These are phyloP conservation scores for Oncopodura yosiiana DNA, from an alignment of 1,140 invertebrate genomes.

Conservation along the genomic window DNA sequence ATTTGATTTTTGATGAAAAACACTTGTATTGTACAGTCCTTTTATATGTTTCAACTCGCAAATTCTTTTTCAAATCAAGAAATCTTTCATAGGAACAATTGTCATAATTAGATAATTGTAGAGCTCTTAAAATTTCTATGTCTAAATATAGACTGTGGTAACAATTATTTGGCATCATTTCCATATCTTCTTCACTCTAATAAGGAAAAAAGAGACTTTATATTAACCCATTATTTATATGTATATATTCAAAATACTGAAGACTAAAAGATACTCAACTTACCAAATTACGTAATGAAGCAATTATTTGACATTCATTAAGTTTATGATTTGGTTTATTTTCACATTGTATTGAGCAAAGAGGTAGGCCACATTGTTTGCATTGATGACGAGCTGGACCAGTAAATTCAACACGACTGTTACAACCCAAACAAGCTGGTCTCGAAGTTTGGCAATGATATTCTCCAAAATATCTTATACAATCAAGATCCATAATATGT, in stretches of 20 bases:
- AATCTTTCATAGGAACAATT: conserved; percentile 16
- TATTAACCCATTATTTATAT: background rate
- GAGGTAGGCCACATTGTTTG: conserved; percentile 20
- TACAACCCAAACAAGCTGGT: conserved; percentile 31
- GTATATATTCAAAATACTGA: background rate
- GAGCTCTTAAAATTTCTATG: conserved; percentile 31
- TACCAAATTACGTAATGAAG: conserved; percentile 11
- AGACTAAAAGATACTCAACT: conserved; percentile 2
- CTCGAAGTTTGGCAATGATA: conserved; percentile 11
- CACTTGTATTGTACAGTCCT: conserved; percentile 7
- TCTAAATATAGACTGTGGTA: conserved; percentile 32
- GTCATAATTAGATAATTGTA: conserved; percentile 19
- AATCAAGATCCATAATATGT: conserved; percentile 23
- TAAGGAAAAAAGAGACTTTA: conserved; percentile 3
- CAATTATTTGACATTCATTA: conserved; percentile 25
- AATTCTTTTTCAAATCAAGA: conserved; percentile 17
- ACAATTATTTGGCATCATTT: conserved; percentile 11
- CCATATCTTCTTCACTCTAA: conserved; percentile 13
- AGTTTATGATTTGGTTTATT: conserved; percentile 15
- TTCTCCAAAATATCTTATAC: conserved; percentile 11
- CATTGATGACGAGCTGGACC: conserved; percentile 17
- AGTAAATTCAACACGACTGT: conserved; percentile 18
- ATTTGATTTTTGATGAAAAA: conserved; percentile 16
- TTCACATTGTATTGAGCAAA: conserved; percentile 27
- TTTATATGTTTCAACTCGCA: conserved; percentile 19